A percentile compares a stretch with the other conserved stretches of the same genome.
Conservation (phyloP, 2,888 invertebrate genomes). For the Ochropleura plecta region DNA sequence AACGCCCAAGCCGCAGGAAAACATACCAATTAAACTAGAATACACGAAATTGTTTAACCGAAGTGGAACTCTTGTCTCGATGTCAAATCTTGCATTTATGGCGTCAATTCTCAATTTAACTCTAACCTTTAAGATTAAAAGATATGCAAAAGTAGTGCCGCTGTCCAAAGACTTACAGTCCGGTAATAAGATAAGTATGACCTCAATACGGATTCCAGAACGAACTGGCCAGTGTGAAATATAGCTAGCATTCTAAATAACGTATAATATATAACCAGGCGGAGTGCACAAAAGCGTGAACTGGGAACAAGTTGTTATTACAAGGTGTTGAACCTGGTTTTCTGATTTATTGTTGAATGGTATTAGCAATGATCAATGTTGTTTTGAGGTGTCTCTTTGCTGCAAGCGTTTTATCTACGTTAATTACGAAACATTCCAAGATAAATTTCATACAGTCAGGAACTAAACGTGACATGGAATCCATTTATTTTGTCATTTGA, state of each 20-base stretch:
- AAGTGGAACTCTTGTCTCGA: slow-evolving; percentile 34
- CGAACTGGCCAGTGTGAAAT: slow-evolving; percentile 77
- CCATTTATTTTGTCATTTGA: slow-evolving; percentile 62
- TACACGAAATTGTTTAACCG: slow-evolving; percentile 30
- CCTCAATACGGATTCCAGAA: slow-evolving; percentile 79
- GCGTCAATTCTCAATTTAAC: slow-evolving; percentile 63
- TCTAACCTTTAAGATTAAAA: slow-evolving; percentile 67
- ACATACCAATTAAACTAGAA: slow-evolving; percentile 31
- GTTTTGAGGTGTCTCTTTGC: slow-evolving; percentile 81
- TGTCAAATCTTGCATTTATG: slow-evolving; percentile 50
- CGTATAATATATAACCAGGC: slow-evolving; percentile 79
- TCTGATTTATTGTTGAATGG: slow-evolving; percentile 84
- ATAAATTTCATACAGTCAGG: slow-evolving; percentile 68
- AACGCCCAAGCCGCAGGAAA: slow-evolving; percentile 26
- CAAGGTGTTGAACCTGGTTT: slow-evolving; percentile 86
- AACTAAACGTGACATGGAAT: slow-evolving; percentile 67
- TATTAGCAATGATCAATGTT: slow-evolving; percentile 85
- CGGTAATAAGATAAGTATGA: slow-evolving; percentile 80
- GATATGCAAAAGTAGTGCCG: slow-evolving; percentile 74
- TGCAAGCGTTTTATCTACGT: slow-evolving; percentile 76
- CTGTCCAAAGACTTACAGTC: slow-evolving; percentile 72
- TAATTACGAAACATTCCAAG: slow-evolving; percentile 74
- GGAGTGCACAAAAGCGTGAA: slow-evolving; percentile 71
- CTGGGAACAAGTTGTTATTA: slow-evolving; percentile 84
- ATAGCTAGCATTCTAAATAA: slow-evolving; percentile 80